Base-by-base conservation (phyloP, 2,797 vertebrate species). In the Enteromius thamalakanensis region DNA sequence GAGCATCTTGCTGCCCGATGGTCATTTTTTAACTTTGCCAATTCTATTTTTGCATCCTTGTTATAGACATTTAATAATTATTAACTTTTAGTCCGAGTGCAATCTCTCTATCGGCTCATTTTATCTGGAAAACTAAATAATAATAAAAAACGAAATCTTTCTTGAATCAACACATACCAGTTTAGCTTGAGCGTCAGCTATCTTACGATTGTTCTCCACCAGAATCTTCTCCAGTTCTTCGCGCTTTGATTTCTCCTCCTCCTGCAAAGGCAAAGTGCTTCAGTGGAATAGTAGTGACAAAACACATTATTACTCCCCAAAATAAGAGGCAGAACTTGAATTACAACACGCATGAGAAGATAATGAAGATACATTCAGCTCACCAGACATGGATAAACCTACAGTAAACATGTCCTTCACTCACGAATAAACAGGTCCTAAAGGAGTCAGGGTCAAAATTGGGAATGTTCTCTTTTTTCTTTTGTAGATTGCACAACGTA, bases 141-240 rank as follows among this genome's bases (percentile, higher is more conserved):
- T 9, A 40, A 40, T 40, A 9, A 17, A 17, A 15, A 53, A 8
- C 19, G 3, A 10, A 4, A 21, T 40, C 2, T 1, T 1, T 17
- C 15, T 29, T 21, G 0, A 53, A 74, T 14, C 12, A 1, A 21
- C 21, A 90, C 96, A 37, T 95, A 99, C 98, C 97, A 99, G 95
- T 91, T 97, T 99, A 95, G 98, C 98, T 93, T 99, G 98, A 92
- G 98, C 98, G 84, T 99, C 98, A 12, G 98, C 97, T 87, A 99
- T 99, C 97, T 99, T 99, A 95, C 97, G 97, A 94, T 99, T 99
- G 97, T 99, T 99, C 92, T 99, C 97, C 94, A 98, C 97, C 91
- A 99, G 94, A 94, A 99, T 99, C 95, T 97, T 97, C 93, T 99
- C 98, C 91, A 99, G 94, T 87, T 99, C 98, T 95, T 98, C 98